Evolutionary conservation across 2,797 vertebrate species (phyloP).

Genomic region (Morus bassanus): DNA sequence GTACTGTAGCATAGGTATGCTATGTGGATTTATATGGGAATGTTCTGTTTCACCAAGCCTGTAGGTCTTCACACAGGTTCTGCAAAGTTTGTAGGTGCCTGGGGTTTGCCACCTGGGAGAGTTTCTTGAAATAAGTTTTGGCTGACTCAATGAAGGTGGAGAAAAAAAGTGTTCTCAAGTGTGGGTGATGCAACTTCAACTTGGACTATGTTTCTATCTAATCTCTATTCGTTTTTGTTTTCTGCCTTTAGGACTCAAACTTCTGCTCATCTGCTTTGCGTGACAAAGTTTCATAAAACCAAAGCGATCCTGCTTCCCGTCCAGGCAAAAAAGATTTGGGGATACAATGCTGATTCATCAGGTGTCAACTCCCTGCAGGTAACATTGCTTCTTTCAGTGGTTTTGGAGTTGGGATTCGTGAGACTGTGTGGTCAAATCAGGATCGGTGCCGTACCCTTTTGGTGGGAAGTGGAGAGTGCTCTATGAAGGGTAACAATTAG

Average conservation of each 20-base stretch:
- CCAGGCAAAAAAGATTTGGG: rapidly evolving
- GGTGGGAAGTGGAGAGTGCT: not conserved
- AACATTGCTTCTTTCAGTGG: not conserved
- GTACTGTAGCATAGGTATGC: too few species aligned
- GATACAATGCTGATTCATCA: too few species aligned
- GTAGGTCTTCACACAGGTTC: not conserved
- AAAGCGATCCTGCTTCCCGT: not conserved
- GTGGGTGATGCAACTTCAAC: not conserved
- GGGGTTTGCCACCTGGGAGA: not conserved
- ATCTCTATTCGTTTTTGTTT: not conserved
- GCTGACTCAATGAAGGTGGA: not conserved
- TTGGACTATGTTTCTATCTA: not conserved
- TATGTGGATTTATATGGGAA: not conserved
- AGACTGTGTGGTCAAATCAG: not conserved
- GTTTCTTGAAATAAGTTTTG: not conserved
- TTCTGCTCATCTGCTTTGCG: not conserved
- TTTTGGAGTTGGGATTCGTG: not conserved
- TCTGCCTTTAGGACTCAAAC: not conserved
- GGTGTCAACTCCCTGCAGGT: not conserved
- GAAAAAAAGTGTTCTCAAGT: not conserved
- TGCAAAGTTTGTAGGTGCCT: not conserved
- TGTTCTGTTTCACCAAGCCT: not conserved
- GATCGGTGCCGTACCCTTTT: not conserved
- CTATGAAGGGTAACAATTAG: not conserved
- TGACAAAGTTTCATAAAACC: not conserved